phyloP scores from a whole-genome alignment of 2,113 vertebrate species.

The Tychaedon coryphoeus region DNA sequence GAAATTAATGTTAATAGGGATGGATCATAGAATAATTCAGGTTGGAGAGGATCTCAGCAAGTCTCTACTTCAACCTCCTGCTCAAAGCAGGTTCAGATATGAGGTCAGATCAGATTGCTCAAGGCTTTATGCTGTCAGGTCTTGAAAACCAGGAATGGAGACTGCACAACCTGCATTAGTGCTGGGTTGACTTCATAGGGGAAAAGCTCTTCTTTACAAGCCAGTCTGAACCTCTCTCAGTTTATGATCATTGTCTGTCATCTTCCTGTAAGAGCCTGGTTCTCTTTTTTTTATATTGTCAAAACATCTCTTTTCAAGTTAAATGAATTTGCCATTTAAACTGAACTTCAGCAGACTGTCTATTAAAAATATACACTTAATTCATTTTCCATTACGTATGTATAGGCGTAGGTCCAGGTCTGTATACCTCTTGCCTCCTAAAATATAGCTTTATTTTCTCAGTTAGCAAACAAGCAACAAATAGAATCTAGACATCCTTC shows the following conservation, averaged over 20 bases:
- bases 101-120: not conserved
- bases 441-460: not conserved
- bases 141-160: not conserved
- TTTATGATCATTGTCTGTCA: not conserved
- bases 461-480: not conserved
- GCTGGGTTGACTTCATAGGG: not conserved
- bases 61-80: not conserved
- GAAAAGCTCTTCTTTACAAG: not conserved
- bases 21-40: not conserved
- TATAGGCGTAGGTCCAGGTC: not conserved
- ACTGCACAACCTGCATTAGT: not conserved
- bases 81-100: not conserved
- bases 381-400: not conserved
- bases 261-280: not conserved
- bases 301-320: not conserved
- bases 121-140: accelerated
- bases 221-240: accelerated
- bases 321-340: not conserved
- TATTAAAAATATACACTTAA: not conserved
- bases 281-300: not conserved
- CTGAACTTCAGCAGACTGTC: accelerated
- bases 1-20: not conserved
- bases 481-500: not conserved
- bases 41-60: not conserved
- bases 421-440: not conserved